Evolutionary conservation across 2,888 invertebrate species (phyloP), one percentile per base, ranked within the genome.

Genomic region (Epirrhoe tristata): DNA sequence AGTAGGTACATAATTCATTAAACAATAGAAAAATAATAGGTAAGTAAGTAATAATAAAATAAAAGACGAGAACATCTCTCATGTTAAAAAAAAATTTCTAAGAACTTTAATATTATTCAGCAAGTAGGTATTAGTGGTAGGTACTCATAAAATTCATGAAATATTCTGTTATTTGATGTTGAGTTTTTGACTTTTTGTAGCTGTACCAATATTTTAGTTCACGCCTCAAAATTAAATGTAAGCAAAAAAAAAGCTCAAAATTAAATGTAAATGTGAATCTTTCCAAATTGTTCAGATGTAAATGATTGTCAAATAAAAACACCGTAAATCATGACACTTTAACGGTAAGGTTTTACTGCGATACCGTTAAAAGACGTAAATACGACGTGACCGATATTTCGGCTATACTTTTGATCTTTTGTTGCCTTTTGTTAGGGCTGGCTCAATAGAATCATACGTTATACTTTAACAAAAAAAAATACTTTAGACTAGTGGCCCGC

Each of bases 371-470:
- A 63, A 57, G 34, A 57, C 60, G 57, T 63, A 54, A 50, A 71
- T 58, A 64, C 56, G 52, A 61, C 62, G 52, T 66, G 65, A 67
- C 70, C 63, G 72, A 72, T 72, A 69, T 72, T 70, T 67, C 58
- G 66, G 65, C 58, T 58, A 67, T 70, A 58, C 62, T 63, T 64
- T 67, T 68, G 65, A 69, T 67, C 69, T 70, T 68, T 73, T 71
- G 73, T 73, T 66, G 58, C 58, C 58, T 68, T 50, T 69, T 67
- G 53, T 65, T 63, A 67, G 67, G 72, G 69, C 58, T 68, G 72
- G n/a, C 67, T 43, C 39, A 6, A 48, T 16, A 48, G 48, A 5
- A 48, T 16, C 7, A 6, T 48, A 6, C 14, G 12, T 16, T 14
- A 48, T 14, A 2, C 10, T n/a, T 14, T 5, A 14, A 36, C 7